Conservation (phyloP, 2,797 vertebrate species). For the Anguilla marmorata region DNA sequence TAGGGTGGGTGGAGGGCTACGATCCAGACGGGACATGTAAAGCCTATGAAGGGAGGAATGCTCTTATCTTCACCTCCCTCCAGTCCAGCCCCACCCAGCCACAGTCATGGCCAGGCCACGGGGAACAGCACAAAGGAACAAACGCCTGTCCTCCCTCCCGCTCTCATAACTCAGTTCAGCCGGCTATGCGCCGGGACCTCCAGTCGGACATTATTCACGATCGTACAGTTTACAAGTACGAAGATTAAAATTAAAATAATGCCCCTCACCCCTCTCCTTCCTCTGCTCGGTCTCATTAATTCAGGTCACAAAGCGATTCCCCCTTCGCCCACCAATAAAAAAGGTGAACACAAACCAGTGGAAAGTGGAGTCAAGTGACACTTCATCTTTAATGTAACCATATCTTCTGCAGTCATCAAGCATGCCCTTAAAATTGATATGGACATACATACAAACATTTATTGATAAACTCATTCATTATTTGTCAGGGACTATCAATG, state of each 20-base stretch:
- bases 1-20: neutral
- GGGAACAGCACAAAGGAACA: conserved; percentile 62
- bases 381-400: neutral
- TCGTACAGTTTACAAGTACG: conserved; percentile 68
- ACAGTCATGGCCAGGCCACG: conserved; percentile 57
- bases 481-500: neutral
- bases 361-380: neutral
- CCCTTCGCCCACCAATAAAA: conserved; percentile 9
- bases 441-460: neutral
- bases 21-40: neutral
- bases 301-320: conserved; percentile 46
- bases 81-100: conserved; percentile 66
- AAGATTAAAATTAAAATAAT: conserved; percentile 56
- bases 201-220: conserved; percentile 56
- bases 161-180: conserved; percentile 73
- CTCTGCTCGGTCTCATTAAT: conserved; percentile 51
- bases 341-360: conserved; percentile 11
- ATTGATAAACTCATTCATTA: neutral
- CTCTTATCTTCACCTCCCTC: conserved; percentile 63
- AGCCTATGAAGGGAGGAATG: conserved; percentile 55
- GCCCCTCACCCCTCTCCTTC: conserved; percentile 19
- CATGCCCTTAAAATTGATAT: neutral
- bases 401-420: neutral
- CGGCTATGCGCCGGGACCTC: conserved; percentile 69
- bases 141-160: conserved; percentile 32